phyloP scores from a whole-genome alignment of 2,113 vertebrate species.

The Halichoerus grypus region DNA sequence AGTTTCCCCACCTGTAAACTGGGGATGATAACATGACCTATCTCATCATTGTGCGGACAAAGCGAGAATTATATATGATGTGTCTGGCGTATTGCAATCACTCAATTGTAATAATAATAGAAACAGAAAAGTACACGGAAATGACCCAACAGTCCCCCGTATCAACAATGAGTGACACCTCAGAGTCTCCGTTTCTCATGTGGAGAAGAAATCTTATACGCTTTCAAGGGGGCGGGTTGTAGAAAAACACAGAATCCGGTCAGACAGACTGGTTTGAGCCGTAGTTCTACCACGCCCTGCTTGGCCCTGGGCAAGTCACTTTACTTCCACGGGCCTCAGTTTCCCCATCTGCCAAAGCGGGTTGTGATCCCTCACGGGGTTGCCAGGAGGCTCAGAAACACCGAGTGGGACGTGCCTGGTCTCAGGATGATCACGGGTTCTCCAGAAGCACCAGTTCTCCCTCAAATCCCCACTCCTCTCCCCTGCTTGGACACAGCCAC shows the following conservation, averaged over 20 bases:
- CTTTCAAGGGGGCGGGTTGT: not conserved
- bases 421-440: fast-evolving
- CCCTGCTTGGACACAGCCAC: not conserved
- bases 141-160: fast-evolving
- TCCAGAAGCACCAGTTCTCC: not conserved
- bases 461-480: fast-evolving
- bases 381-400: not conserved
- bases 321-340: not conserved
- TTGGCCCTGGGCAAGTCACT: not conserved
- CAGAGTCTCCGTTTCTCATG: not conserved
- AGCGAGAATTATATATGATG: fast-evolving
- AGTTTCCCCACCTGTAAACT: not conserved
- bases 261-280: not conserved
- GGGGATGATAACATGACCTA: fast-evolving
- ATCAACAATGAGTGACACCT: not conserved
- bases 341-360: not conserved
- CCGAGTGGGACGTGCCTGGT: fast-evolving
- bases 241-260: not conserved
- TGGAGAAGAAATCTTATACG: not conserved
- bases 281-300: not conserved
- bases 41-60: not conserved
- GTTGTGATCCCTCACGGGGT: not conserved
- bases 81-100: not conserved
- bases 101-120: not conserved
- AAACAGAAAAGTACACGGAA: not conserved